phyloP scores from a whole-genome alignment of 2,888 invertebrate genomes.

The Hypomecis atomaria region DNA sequence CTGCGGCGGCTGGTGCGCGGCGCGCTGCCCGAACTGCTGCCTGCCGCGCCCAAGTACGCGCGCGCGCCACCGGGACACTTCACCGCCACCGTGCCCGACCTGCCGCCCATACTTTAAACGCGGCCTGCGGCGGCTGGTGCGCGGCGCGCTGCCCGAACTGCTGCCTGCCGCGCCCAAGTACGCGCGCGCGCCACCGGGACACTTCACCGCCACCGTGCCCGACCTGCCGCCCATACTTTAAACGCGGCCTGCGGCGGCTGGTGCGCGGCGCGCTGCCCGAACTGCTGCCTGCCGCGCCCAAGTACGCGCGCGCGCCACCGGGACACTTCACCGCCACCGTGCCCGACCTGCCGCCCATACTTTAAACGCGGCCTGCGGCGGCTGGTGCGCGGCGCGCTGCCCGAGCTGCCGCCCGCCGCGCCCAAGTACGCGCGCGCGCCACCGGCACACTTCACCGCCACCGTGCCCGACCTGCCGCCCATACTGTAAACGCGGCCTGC shows the following conservation, averaged over 20 bases:
- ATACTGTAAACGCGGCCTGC: conserved; percentile 87
- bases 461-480: conserved; percentile 67
- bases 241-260: conserved; percentile 88
- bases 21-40: conserved; percentile 74
- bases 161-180: conserved; percentile 52
- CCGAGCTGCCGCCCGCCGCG: conserved; percentile 55
- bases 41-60: conserved; percentile 50
- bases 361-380: conserved; percentile 88
- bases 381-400: conserved; percentile 86
- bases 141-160: conserved; percentile 82
- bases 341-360: conserved; percentile 71
- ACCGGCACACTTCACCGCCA: conserved; percentile 56
- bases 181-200: conserved; percentile 46
- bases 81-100: conserved; percentile 58
- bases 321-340: conserved; percentile 56
- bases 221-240: conserved; percentile 74
- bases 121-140: conserved; percentile 88
- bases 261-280: conserved; percentile 85
- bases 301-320: conserved; percentile 51
- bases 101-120: too few species aligned
- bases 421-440: conserved; percentile 52
- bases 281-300: conserved; percentile 51
- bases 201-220: conserved; percentile 57
- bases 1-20: conserved; percentile 87
- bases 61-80: conserved; percentile 51